A percentile compares a stretch with the other conserved stretches of the same genome.
Conservation (phyloP, 2,113 vertebrate species). For the Passer montanus region DNA sequence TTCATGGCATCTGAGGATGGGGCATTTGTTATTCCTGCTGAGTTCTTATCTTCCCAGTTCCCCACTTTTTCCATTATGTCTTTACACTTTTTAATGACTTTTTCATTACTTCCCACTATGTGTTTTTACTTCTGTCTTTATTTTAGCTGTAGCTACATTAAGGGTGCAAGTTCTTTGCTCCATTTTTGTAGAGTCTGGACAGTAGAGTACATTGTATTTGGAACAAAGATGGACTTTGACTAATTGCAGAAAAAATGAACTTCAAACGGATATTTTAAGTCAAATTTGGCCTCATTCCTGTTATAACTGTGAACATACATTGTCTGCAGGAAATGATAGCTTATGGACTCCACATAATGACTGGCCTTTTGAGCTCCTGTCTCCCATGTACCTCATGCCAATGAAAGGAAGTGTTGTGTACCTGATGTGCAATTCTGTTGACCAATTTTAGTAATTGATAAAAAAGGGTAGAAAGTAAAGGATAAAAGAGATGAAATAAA, state of each 20-base stretch:
- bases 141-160: not conserved
- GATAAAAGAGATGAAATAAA: not conserved
- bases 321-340: not conserved
- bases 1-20: not conserved
- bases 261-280: not conserved
- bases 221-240: not conserved
- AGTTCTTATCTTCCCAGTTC: not conserved
- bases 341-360: not conserved
- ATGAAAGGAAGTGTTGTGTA: not conserved
- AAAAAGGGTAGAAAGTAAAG: not conserved
- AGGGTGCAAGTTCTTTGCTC: not conserved
- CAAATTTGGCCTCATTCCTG: not conserved
- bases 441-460: slow-evolving; percentile 11
- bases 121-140: not conserved
- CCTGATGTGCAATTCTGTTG: not conserved
- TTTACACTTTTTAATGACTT: not conserved
- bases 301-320: not conserved
- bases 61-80: not conserved
- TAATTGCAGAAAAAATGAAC: not conserved
- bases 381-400: not conserved
- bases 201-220: not conserved
- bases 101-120: not conserved
- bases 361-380: not conserved
- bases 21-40: not conserved
- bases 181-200: not conserved